Conservation (phyloP, 2,888 invertebrate species). For the Ophion obscuratus region DNA sequence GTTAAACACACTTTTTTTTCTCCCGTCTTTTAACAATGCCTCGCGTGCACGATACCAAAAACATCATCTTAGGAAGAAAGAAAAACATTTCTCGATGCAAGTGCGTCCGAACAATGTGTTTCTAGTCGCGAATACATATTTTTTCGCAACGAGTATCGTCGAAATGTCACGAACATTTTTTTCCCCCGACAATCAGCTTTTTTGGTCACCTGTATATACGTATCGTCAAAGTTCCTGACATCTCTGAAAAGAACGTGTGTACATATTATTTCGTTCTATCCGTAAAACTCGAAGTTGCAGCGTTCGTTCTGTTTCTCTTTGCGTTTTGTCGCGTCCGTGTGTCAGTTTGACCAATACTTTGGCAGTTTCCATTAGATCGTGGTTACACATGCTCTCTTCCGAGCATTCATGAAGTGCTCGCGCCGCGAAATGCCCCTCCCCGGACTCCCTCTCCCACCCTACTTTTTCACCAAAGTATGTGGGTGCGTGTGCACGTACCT, state of each 20-base stretch:
- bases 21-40: conserved; percentile 1
- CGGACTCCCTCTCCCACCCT: conserved; percentile 58
- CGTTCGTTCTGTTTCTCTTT: conserved; percentile 25
- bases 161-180: conserved; percentile 18
- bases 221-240: neutral
- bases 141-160: neutral
- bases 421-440: conserved; percentile 60
- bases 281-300: conserved; percentile 28
- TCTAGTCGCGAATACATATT: neutral
- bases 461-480: conserved; percentile 70
- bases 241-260: conserved; percentile 2
- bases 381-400: conserved; percentile 64
- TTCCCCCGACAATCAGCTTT: conserved; percentile 5
- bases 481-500: conserved; percentile 72
- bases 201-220: neutral
- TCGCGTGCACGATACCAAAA: neutral
- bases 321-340: conserved; percentile 44
- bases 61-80: neutral
- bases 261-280: conserved; percentile 4
- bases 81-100: neutral
- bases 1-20: conserved; percentile 25
- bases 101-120: neutral
- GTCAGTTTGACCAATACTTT: conserved; percentile 49
- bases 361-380: conserved; percentile 57
- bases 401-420: conserved; percentile 73